These are phyloP conservation scores for Intellagama lesueurii DNA, from an alignment of 2,797 vertebrate genomes.

Conservation along the genomic window DNA sequence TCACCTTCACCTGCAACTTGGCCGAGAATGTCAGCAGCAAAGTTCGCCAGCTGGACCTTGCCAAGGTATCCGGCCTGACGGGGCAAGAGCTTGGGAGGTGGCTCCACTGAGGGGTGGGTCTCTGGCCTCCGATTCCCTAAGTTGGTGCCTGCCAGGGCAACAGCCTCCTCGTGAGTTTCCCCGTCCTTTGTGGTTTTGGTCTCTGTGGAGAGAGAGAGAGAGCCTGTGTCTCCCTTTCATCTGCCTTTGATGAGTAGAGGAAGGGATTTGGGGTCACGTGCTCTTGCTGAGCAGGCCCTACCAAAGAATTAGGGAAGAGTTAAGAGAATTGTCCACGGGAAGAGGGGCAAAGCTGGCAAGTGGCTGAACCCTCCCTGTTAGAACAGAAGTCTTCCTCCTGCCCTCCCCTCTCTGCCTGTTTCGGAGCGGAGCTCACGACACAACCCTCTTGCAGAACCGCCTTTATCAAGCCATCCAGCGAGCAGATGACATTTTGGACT, in stretches of 20 bases:
- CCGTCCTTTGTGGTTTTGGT: too few species aligned
- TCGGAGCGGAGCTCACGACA: background rate
- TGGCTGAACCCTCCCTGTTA: too few species aligned
- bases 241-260: too few species aligned
- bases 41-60: conserved; percentile 96
- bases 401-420: too few species aligned
- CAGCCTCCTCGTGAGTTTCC: background rate
- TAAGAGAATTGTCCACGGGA: background rate
- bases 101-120: background rate
- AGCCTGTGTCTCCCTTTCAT: background rate
- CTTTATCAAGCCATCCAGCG: conserved; percentile 98
- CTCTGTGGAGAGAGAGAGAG: background rate
- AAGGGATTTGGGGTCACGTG: background rate
- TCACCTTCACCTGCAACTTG: conserved; percentile 96
- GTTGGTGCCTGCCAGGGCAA: background rate
- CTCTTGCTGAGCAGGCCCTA: background rate
- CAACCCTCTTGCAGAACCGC: conserved; percentile 84
- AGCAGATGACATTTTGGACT: conserved; percentile 95
- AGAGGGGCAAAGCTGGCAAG: background rate
- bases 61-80: conserved; percentile 83
- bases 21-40: conserved; percentile 97
- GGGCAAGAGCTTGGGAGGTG: background rate
- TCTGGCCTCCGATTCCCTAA: background rate
- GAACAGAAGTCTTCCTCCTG: too few species aligned
- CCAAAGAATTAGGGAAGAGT: background rate